Evolutionary conservation across 1,140 invertebrate species (phyloP), one percentile per base, ranked within the genome.

Genomic region (Zaprionus africanus): DNA sequence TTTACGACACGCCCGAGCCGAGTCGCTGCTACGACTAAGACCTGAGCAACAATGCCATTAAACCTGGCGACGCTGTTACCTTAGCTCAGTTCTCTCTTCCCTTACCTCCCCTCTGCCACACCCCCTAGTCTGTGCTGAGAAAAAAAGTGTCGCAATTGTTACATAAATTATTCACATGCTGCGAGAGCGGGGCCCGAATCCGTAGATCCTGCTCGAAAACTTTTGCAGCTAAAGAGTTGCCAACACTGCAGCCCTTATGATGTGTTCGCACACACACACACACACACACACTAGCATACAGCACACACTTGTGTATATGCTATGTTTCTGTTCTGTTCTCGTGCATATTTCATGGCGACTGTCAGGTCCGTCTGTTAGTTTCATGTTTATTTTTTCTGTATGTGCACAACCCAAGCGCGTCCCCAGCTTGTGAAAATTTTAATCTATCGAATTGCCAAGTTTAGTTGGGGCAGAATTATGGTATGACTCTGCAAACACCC

Each of bases 121-220:
- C n/a, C n/a, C 6, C 41, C 41, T 17, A 17, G 38, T n/a, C 57
- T 58, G 46, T 28, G 41, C 41, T 36, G 19, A 24, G 28, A 70
- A 85, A 85, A 83, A 87, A 87, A 87, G 84, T 87, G 83, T 87
- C 83, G 83, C 83, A 87, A 87, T 87, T 87, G 83, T 87, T 88
- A 84, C 83, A 88, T 87, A 87, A 87, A 87, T 87, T 87, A 87
- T 87, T 87, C 83, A 87, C 81, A 84, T 67, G 80, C 51, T 74
- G 77, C 54, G 61, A 78, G 61, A 51, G 65, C 60, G 53, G 57
- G 63, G 56, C 49, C 46, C 34, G 54, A 60, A 41, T 67, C 49
- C 49, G 57, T 68, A 59, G 46, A 51, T 53, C 28, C 71, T 38
- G 36, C 51, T 57, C 56, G 43, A 69, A 62, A 75, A 69, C 68